Conservation (phyloP, 2,113 vertebrate genomes). For the Aplodontia rufa region DNA sequence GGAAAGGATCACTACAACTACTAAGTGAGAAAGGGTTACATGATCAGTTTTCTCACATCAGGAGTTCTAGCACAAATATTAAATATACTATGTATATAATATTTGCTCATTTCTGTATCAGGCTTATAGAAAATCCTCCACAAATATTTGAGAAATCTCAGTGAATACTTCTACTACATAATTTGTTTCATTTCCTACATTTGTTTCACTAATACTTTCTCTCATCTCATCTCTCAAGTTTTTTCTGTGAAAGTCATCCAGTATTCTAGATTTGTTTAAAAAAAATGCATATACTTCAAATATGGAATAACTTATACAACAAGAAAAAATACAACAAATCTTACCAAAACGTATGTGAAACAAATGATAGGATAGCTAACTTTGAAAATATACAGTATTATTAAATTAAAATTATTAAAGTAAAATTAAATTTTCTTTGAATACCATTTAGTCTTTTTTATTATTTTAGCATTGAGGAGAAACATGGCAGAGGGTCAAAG, state of each 20-base stretch:
- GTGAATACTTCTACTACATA: background rate
- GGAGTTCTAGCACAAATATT: background rate
- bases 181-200: background rate
- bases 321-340: background rate
- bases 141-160: conserved; percentile 5
- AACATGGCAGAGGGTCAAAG: background rate
- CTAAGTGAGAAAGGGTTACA: background rate
- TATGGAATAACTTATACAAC: background rate
- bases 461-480: background rate
- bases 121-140: background rate
- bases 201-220: background rate
- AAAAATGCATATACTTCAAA: background rate
- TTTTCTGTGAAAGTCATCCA: background rate
- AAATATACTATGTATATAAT: background rate
- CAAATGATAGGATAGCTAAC: background rate
- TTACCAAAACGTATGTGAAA: background rate
- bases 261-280: background rate
- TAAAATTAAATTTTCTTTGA: background rate
- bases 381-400: background rate
- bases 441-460: background rate
- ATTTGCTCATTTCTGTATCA: background rate
- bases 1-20: background rate
- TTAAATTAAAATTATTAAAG: no score
- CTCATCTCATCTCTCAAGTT: background rate
- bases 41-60: background rate